Percentiles rank a stretch among this genome's conserved stretches.
phyloP scores from a whole-genome alignment of 2,888 invertebrate species.

The Eurytoma californica region DNA sequence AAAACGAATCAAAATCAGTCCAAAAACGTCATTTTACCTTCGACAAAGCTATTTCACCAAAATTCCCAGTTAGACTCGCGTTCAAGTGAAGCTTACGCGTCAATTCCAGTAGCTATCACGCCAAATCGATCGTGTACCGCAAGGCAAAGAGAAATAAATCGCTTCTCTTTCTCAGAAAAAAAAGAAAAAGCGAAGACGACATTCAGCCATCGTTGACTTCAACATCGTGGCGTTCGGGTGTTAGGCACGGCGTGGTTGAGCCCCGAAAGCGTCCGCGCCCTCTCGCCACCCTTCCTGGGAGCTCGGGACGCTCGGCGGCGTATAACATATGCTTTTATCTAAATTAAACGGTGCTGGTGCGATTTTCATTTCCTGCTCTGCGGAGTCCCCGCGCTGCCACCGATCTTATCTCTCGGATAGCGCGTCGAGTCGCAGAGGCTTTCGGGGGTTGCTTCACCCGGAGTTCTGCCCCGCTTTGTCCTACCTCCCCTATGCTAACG shows the following conservation, averaged over 20 bases:
- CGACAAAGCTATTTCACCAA: neutral
- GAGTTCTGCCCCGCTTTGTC: neutral
- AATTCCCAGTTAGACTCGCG: neutral
- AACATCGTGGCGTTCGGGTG: no score
- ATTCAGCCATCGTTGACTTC: neutral
- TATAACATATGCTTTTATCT: constrained; percentile 78
- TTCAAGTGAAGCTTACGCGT: neutral
- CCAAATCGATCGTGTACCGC: neutral
- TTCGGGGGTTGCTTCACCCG: constrained; percentile 12
- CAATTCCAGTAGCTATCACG: neutral
- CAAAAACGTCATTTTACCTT: neutral
- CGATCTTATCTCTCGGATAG: constrained; percentile 58
- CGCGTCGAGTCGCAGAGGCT: constrained; percentile 28
- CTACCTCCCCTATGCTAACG: neutral
- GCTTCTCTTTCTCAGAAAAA: neutral
- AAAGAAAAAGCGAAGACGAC: neutral
- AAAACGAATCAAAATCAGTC: constrained; percentile 1
- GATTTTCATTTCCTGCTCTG: constrained; percentile 77
- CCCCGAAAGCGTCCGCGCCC: neutral
- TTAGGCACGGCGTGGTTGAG: no score
- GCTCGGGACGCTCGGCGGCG: constrained; percentile 61
- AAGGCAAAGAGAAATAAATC: neutral
- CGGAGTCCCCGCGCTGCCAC: constrained; percentile 70
- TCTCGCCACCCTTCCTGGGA: neutral
- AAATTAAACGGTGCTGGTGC: constrained; percentile 77